Conservation (phyloP, 1,140 invertebrate genomes). For the Bradysia coprophila region DNA sequence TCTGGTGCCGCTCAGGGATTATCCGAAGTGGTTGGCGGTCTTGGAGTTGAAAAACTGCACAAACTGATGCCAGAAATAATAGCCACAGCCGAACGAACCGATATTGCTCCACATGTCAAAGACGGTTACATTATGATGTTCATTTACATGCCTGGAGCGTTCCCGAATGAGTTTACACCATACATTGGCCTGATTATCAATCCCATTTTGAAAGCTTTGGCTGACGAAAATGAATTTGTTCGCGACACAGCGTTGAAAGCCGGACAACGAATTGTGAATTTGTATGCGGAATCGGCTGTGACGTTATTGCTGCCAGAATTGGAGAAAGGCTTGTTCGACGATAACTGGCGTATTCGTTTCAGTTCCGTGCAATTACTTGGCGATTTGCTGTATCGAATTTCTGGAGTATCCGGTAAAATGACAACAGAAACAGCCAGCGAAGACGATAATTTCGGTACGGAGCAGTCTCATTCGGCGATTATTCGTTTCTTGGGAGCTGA, state of each 20-base stretch:
- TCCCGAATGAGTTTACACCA: conserved; percentile 84
- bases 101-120: conserved; percentile 93
- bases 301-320: conserved; percentile 83
- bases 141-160: conserved; percentile 96
- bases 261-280: conserved; percentile 90
- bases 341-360: conserved; percentile 97
- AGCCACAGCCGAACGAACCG: conserved; percentile 77
- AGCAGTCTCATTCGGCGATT: conserved; percentile 85
- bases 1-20: conserved; percentile 97
- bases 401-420: conserved; percentile 96
- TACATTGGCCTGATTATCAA: conserved; percentile 97
- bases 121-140: conserved; percentile 99
- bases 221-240: conserved; percentile 98
- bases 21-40: conserved; percentile 84
- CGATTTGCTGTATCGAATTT: conserved; percentile 91
- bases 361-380: conserved; percentile 92
- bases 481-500: conserved; percentile 73
- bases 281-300: conserved; percentile 93
- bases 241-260: conserved; percentile 91
- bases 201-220: conserved; percentile 90
- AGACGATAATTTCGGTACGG: conserved; percentile 98
- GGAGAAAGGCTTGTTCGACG: conserved; percentile 84
- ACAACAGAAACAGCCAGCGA: conserved; percentile 94
- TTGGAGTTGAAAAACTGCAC: conserved; percentile 87
- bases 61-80: conserved; percentile 98